These are phyloP conservation scores for Siniperca scherzeri DNA, from an alignment of 2,797 vertebrate genomes.

Conservation along the genomic window DNA sequence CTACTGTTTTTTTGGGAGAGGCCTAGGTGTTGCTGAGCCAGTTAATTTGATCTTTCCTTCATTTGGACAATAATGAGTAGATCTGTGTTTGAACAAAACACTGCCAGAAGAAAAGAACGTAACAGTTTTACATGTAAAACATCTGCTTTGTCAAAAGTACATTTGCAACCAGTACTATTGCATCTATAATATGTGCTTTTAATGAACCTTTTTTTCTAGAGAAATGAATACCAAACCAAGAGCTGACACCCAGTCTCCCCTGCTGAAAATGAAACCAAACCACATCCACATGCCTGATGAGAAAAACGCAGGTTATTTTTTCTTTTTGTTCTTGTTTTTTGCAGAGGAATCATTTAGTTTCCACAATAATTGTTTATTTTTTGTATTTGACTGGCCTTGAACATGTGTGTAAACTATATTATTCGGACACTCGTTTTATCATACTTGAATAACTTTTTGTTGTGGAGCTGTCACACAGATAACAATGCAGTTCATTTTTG, in stretches of 20 bases:
- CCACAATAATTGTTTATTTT: background rate
- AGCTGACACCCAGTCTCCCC: slow-evolving; percentile 29
- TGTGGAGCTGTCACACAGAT: background rate
- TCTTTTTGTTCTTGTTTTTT: background rate
- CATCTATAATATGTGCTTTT: background rate
- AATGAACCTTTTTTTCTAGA: slow-evolving; percentile 12
- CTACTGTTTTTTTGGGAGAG: slow-evolving; percentile 28
- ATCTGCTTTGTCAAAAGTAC: background rate
- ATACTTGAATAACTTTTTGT: background rate
- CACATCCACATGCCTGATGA: slow-evolving; percentile 48
- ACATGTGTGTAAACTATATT: background rate
- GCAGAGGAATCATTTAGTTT: background rate
- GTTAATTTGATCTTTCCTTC: slow-evolving; percentile 23
- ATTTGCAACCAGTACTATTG: background rate
- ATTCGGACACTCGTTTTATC: background rate
- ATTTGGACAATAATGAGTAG: slow-evolving; percentile 38
- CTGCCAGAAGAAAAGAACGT: background rate
- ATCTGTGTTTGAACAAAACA: slow-evolving; percentile 15
- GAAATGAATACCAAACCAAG: slow-evolving; percentile 17
- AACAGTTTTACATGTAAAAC: background rate
- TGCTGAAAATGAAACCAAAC: slow-evolving; percentile 57
- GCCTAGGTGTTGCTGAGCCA: slow-evolving; percentile 34
- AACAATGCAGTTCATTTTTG: background rate
- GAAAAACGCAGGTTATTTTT: background rate
- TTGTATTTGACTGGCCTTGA: background rate